Evolutionary conservation across 2,888 invertebrate genomes (phyloP), one percentile per base, ranked within the genome.

Genomic region (Drosophila greeni): DNA sequence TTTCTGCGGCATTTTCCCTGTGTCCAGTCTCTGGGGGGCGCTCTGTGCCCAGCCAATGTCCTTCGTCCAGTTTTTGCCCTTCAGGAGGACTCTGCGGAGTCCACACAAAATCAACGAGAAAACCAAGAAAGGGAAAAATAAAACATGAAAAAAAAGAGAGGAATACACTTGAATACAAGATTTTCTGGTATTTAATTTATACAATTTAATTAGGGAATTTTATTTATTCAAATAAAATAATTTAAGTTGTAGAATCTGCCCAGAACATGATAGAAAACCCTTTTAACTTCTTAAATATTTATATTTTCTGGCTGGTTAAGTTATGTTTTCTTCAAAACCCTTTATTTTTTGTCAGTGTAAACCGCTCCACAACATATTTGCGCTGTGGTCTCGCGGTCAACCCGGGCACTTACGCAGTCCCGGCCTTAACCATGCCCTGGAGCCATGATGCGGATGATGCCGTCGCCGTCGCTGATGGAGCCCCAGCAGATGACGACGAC

Each of bases 341-440:
- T 5, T 3, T 48, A 2, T 16, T 45, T n/a, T 11, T 7, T 7
- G 0, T 12, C 57, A 54, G 55, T 57, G 55, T 12, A 0, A 14
- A 4, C 51, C 26, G 58, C 34, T 45, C 34, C 31, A 45, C 49
- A 62, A 66, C 60, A 66, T 69, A 68, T 72, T 69, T 74, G 55
- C 68, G 59, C 76, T 73, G 82, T 60, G 84, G 80, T 64, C 73
- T 55, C 79, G 80, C 68, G 80, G 84, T 69, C 65, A 74, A 76
- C 82, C 80, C 62, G 66, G 66, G 75, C 82, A 82, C 84, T 84
- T 80, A 82, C 70, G 75, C 80, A 68, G 69, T 37, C 65, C 61
- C 52, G 48, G 59, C 45, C 26, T 59, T 33, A 60, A 47, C 66
- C 70, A 67, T 67, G 66, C 52, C 66, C 66, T 40, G 31, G 49